phyloP scores from a whole-genome alignment of 2,113 vertebrate species.

The Burhinus oedicnemus region DNA sequence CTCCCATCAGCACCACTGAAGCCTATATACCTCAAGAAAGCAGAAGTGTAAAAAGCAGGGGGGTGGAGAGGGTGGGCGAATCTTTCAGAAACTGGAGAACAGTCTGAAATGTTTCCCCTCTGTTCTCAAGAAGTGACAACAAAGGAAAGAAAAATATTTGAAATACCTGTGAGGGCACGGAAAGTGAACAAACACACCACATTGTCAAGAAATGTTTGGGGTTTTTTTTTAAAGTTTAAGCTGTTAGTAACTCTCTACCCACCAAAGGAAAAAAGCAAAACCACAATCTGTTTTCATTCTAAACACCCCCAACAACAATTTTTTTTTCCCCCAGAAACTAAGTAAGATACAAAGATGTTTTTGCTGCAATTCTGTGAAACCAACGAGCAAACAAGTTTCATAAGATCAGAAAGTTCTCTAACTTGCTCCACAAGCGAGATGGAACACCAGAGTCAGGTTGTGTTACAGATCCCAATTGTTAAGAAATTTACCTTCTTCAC shows the following conservation, averaged over 20 bases:
- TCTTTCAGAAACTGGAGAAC: neutral
- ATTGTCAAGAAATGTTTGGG: neutral
- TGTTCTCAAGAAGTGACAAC: neutral
- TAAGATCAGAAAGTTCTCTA: neutral
- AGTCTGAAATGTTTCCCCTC: neutral
- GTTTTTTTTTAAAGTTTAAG: neutral
- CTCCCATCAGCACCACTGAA: neutral
- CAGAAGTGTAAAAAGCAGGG: neutral
- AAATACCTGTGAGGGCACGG: neutral
- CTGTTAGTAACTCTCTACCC: neutral
- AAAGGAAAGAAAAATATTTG: neutral
- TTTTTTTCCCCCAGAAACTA: neutral
- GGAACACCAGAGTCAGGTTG: neutral
- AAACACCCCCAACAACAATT: neutral
- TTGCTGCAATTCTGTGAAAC: neutral
- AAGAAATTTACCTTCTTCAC: slow-evolving; percentile 83
- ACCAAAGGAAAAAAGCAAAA: neutral
- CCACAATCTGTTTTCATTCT: neutral
- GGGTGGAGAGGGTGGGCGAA: fast-evolving
- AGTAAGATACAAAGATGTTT: neutral
- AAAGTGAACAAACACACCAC: neutral
- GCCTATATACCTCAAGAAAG: neutral
- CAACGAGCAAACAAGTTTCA: neutral
- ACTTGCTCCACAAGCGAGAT: neutral
- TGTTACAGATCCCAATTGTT: neutral